Percentiles rank a stretch among this genome's conserved stretches.
These are phyloP conservation scores for Motacilla alba DNA, from an alignment of 2,113 vertebrate genomes.

Conservation along the genomic window DNA sequence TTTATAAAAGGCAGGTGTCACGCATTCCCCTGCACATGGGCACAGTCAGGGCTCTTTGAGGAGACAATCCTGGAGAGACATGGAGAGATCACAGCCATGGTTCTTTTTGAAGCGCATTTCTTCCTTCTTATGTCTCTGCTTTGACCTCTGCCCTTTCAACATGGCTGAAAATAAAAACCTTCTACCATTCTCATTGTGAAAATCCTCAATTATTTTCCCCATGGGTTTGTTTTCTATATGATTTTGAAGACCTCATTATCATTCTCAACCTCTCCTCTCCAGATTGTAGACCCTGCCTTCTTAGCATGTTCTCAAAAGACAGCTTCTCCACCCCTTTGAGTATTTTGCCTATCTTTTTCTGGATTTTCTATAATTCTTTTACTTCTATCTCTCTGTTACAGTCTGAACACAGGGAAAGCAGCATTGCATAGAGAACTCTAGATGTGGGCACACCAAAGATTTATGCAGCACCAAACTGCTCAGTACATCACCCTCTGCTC, in stretches of 20 bases:
- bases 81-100: neutral
- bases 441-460: neutral
- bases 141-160: neutral
- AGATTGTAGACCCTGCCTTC: neutral
- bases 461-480: neutral
- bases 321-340: neutral
- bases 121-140: neutral
- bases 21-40: neutral
- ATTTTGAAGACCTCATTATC: neutral
- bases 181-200: neutral
- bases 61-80: neutral
- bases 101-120: neutral
- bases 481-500: neutral
- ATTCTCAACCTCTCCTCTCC: neutral
- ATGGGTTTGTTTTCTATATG: neutral
- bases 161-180: neutral
- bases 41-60: neutral
- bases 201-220: neutral
- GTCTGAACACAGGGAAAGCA: neutral
- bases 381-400: neutral
- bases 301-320: neutral
- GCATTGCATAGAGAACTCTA: neutral
- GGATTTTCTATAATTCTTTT: neutral
- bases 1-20: neutral
- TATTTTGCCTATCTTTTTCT: neutral